Base-by-base conservation (phyloP, 2,888 invertebrate genomes). In the Noctua fimbriata region DNA sequence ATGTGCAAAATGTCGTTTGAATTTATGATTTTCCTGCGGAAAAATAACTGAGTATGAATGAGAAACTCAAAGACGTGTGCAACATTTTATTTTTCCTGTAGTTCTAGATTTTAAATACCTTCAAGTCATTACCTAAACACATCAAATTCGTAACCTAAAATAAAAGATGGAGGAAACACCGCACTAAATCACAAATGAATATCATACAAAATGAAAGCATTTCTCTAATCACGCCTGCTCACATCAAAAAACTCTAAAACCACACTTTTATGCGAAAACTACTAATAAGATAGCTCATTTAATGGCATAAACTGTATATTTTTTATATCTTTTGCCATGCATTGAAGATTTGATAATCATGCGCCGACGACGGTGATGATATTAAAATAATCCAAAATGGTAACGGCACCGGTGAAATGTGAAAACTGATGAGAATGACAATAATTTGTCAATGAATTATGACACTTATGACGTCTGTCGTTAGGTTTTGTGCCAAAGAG, bases 391-490 rank as follows among this genome's bases (percentile, higher is more conserved):
- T 82, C 76, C 74, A 73, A 89, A 86, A 84, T 86, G 84, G 75
- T 85, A 82, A 83, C 71, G 83, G 75, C 76, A 63, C 28, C 81
- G 74, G 83, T 84, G 84, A 88, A 76, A 88, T 84, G 82, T 85
- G 71, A 73, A 89, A 81, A 84, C 70, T 83, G 86, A 87, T 76
- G 81, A n/a, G 65, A 70, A 79, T 83, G 74, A 83, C 78, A 80
- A 89, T 89, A 86, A 90, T 84, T 82, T 86, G 73, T 86, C 87
- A 82, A 71, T 44, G 69, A 63, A 82, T 83, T 84, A 89, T 86
- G 85, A 86, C 78, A 78, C 70, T 74, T 79, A 75, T 83, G 80
- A 82, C 78, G 47, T 75, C 21, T 4, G 44, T 70, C 72, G 80
- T 79, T 82, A 81, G 80, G 67, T 79, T 84, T 66, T 65, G 82